phyloP scores from a whole-genome alignment of 2,888 invertebrate genomes.

The Teleiodes luculella region DNA sequence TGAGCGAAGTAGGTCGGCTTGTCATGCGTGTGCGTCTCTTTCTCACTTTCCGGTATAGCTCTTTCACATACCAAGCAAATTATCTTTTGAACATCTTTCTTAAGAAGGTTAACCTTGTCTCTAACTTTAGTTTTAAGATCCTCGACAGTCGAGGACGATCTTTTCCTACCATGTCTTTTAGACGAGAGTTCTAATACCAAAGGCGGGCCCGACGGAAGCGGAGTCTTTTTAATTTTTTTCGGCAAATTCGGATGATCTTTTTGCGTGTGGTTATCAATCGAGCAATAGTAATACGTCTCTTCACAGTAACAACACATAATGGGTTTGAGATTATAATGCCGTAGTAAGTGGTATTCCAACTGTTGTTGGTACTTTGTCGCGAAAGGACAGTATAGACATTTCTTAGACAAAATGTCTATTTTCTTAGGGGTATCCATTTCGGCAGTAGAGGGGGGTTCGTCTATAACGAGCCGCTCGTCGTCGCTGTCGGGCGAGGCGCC shows the following conservation, averaged over 20 bases:
- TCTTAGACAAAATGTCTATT: slow-evolving; percentile 16
- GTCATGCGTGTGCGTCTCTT: slow-evolving; percentile 40
- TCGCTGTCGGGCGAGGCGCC: slow-evolving; percentile 41
- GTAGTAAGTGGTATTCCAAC: slow-evolving; percentile 58
- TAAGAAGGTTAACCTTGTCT: not conserved
- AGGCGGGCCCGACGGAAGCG: slow-evolving; percentile 33
- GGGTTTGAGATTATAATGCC: slow-evolving; percentile 68
- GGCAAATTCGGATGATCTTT: slow-evolving; percentile 40
- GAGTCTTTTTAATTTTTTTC: slow-evolving; percentile 22
- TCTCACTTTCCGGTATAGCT: slow-evolving; percentile 32
- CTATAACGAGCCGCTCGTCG: slow-evolving; percentile 46
- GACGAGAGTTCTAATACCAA: slow-evolving; percentile 9
- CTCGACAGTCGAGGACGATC: not conserved
- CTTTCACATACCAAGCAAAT: slow-evolving; percentile 56
- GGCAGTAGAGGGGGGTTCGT: slow-evolving; percentile 30
- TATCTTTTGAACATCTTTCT: slow-evolving; percentile 20
- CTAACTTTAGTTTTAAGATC: not conserved
- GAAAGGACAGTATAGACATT: slow-evolving; percentile 52
- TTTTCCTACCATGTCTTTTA: not conserved
- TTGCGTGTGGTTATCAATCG: slow-evolving; percentile 47
- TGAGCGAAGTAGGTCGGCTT: slow-evolving; percentile 40
- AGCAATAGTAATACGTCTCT: slow-evolving; percentile 37
- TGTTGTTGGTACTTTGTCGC: slow-evolving; percentile 27
- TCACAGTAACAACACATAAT: slow-evolving; percentile 63
- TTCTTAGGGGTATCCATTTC: slow-evolving; percentile 11